Percentiles rank a stretch among this genome's conserved stretches.
Evolutionary conservation across 2,888 invertebrate species (phyloP).

Genomic region (Campoletis raptor): DNA sequence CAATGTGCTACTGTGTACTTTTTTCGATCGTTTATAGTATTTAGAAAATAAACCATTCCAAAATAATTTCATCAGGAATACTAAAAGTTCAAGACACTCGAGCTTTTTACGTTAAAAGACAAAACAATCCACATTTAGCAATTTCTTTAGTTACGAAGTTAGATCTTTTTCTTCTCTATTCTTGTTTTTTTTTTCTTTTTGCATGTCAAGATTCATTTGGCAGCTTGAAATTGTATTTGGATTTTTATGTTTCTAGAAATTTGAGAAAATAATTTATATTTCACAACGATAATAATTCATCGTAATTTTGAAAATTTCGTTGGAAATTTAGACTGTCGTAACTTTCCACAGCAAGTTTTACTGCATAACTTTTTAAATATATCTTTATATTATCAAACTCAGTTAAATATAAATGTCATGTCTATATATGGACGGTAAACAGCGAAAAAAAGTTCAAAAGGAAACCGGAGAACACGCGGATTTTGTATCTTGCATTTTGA

Average conservation of each 20-base stretch:
- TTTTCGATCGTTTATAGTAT: background rate
- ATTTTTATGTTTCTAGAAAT: too few species aligned
- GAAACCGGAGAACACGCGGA: constrained; percentile 4
- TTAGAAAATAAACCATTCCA: background rate
- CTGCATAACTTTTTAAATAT: background rate
- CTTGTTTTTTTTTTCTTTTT: background rate
- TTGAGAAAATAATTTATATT: too few species aligned
- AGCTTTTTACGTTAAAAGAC: background rate
- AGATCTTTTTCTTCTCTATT: background rate
- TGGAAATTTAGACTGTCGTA: too few species aligned
- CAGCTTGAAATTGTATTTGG: too few species aligned
- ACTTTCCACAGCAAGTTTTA: background rate
- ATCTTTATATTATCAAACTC: too few species aligned
- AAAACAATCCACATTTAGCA: background rate
- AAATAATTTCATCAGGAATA: background rate
- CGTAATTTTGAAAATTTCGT: too few species aligned
- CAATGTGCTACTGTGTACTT: background rate
- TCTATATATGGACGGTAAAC: background rate
- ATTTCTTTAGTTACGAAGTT: background rate
- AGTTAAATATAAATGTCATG: background rate
- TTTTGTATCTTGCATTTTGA: constrained; percentile 18
- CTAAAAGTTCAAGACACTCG: background rate
- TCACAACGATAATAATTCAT: too few species aligned
- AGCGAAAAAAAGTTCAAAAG: background rate
- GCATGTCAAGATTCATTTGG: too few species aligned